A percentile compares a stretch with the other conserved stretches of the same genome.
Conservation (phyloP, 1,140 invertebrate species). For the Mactra quadrangularis region DNA sequence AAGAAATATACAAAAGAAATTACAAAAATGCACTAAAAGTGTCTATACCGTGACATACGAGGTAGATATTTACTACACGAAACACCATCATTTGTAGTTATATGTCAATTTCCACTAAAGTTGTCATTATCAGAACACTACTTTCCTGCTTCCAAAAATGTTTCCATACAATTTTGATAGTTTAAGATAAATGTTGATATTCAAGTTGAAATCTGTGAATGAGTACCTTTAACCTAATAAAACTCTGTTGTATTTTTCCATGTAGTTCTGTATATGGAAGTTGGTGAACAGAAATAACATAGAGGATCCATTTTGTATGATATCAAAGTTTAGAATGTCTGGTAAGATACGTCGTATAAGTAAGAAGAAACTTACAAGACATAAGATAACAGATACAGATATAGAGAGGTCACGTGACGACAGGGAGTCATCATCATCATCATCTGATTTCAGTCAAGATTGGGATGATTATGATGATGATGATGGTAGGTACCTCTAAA, state of each 20-base stretch:
- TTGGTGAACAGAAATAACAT: conserved; percentile 6
- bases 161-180: too few relatives aligned
- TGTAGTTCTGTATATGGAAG: conserved; percentile 51
- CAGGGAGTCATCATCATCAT: conserved; percentile 12
- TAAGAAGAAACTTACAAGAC: not conserved
- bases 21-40: too few relatives aligned
- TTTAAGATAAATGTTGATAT: too few relatives aligned
- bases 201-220: too few relatives aligned
- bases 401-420: not conserved
- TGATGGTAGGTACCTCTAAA: conserved; percentile 22
- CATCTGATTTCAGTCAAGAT: conserved; percentile 25
- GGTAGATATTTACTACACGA: too few relatives aligned
- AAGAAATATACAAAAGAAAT: too few relatives aligned
- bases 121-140: too few relatives aligned
- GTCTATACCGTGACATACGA: too few relatives aligned
- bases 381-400: not conserved
- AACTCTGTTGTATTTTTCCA: not conserved
- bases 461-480: conserved; percentile 48
- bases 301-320: conserved; percentile 52
- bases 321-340: conserved; percentile 33
- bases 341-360: conserved; percentile 27
- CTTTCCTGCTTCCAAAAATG: too few relatives aligned
- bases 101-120: too few relatives aligned
- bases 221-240: too few relatives aligned
- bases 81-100: too few relatives aligned